A percentile compares a stretch with the other conserved stretches of the same genome.
Conservation (phyloP, 2,113 vertebrate genomes). For the Aptenodytes patagonicus region DNA sequence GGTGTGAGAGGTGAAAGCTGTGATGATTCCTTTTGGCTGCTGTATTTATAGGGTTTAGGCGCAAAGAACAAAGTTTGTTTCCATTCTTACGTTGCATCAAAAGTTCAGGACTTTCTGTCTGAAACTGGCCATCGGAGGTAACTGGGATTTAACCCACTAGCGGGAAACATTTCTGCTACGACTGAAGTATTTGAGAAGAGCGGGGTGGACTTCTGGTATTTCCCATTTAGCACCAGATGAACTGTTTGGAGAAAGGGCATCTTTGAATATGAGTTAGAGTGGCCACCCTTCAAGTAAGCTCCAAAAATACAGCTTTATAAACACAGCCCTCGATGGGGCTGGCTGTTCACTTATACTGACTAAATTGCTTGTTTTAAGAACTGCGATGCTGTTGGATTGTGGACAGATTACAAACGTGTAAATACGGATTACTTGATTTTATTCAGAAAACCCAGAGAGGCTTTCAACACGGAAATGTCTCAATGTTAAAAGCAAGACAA, state of each 20-base stretch:
- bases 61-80: neutral
- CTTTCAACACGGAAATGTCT: neutral
- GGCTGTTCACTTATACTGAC: neutral
- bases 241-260: neutral
- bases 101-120: neutral
- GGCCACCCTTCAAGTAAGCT: neutral
- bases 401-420: neutral
- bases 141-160: neutral
- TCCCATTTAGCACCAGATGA: neutral
- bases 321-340: neutral
- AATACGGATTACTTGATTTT: neutral
- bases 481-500: neutral
- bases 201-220: neutral
- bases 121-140: neutral
- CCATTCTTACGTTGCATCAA: neutral
- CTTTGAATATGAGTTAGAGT: neutral
- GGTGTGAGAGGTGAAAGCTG: neutral
- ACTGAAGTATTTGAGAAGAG: neutral
- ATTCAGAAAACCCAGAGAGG: neutral
- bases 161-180: neutral
- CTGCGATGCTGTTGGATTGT: neutral
- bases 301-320: neutral
- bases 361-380: neutral
- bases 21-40: neutral
- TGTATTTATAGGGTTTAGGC: neutral